phyloP scores from a whole-genome alignment of 2,113 vertebrate genomes.

The Actenoides lindsayi region DNA sequence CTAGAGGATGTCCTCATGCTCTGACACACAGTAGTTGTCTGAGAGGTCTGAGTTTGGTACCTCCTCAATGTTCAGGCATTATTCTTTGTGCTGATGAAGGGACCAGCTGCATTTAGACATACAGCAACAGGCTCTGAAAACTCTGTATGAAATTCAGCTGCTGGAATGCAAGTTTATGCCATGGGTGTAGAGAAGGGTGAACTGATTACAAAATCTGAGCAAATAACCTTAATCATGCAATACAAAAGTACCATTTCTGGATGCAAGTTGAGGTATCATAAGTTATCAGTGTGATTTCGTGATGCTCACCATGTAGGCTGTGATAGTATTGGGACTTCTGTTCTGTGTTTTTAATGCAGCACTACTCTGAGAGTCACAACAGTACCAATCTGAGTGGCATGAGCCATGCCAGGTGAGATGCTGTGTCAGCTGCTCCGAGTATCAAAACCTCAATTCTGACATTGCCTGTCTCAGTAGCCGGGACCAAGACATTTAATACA shows the following conservation, averaged over 20 bases:
- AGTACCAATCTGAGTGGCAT: background rate
- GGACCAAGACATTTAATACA: background rate
- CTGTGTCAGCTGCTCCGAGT: background rate
- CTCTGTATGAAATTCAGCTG: background rate
- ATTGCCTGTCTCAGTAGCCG: background rate
- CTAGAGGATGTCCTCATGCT: background rate
- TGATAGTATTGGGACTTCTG: background rate
- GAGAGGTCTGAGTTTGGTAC: background rate
- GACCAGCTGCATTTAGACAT: background rate
- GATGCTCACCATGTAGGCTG: background rate
- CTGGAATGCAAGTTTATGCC: background rate
- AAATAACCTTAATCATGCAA: background rate
- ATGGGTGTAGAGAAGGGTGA: background rate
- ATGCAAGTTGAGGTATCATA: background rate
- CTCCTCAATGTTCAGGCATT: background rate
- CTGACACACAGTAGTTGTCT: background rate
- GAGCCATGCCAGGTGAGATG: background rate
- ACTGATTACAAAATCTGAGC: background rate
- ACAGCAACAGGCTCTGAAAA: background rate
- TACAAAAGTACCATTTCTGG: background rate
- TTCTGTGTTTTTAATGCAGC: background rate
- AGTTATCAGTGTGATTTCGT: background rate
- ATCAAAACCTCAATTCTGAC: background rate
- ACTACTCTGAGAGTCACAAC: background rate
- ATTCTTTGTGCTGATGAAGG: background rate